These are phyloP conservation scores for Microcebus ravelobensis DNA, from an alignment of 2,113 vertebrate genomes.

Conservation along the genomic window DNA sequence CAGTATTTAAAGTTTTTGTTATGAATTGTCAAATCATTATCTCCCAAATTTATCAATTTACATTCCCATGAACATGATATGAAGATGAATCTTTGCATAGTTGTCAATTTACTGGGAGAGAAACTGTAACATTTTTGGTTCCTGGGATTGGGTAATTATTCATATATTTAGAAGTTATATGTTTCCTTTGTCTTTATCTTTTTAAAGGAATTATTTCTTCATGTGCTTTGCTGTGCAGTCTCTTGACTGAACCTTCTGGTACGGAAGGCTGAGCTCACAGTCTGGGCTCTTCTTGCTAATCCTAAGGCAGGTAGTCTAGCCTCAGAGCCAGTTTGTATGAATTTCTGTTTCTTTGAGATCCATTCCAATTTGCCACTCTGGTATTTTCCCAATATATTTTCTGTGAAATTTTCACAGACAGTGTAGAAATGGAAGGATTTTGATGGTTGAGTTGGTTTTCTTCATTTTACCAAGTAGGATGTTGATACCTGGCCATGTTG, in stretches of 20 bases:
- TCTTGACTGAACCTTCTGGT: too few species aligned
- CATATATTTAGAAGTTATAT: neutral
- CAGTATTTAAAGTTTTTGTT: neutral
- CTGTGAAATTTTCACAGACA: neutral
- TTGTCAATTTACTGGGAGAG: neutral
- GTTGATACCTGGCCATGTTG: neutral
- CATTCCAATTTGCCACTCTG: neutral
- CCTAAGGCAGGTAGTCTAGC: neutral
- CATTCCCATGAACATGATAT: neutral
- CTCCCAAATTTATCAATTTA: neutral
- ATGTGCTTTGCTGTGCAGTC: neutral
- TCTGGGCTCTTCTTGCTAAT: neutral
- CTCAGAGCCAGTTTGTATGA: neutral
- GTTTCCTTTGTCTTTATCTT: neutral
- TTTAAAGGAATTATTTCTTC: neutral
- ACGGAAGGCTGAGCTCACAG: neutral
- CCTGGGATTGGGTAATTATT: neutral
- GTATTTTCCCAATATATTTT: neutral
- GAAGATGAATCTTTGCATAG: neutral
- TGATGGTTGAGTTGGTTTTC: neutral
- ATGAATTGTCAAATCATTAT: neutral
- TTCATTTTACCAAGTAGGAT: neutral
- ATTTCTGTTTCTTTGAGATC: neutral
- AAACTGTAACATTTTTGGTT: neutral
- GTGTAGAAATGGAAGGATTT: conserved; percentile 4